These are phyloP conservation scores for Ashinkailepas kermadecensis DNA, from an alignment of 2,888 invertebrate genomes.

Conservation along the genomic window DNA sequence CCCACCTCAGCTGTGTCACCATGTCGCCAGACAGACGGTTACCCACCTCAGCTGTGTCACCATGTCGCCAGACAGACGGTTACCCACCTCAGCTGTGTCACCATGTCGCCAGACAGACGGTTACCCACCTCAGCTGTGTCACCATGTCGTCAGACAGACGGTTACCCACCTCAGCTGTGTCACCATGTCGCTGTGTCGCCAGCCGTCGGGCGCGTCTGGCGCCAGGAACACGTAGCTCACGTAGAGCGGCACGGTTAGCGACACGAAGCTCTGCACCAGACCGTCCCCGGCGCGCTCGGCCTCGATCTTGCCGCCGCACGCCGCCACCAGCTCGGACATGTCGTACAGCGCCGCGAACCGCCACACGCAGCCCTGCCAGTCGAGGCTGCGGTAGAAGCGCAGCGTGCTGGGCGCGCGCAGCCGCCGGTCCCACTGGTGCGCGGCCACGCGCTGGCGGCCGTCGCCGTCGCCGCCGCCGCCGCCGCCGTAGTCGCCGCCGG, in stretches of 20 bases:
- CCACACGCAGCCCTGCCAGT: slow-evolving; percentile 43
- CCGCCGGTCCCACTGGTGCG: neutral
- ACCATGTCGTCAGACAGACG: slow-evolving; percentile 36
- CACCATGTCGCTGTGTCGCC: slow-evolving; percentile 41
- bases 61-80: too few relatives aligned
- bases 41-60: too few relatives aligned
- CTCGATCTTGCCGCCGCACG: slow-evolving; percentile 40
- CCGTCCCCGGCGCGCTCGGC: slow-evolving; percentile 37
- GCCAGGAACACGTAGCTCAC: slow-evolving; percentile 43
- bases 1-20: too few relatives aligned
- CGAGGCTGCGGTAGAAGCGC: slow-evolving; percentile 42
- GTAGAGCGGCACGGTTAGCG: slow-evolving; percentile 40
- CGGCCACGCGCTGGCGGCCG: neutral
- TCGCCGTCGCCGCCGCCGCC: neutral
- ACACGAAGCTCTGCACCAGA: slow-evolving; percentile 42
- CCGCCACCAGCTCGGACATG: slow-evolving; percentile 41
- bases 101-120: too few relatives aligned
- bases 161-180: slow-evolving; percentile 36
- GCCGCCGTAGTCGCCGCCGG: neutral
- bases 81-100: too few relatives aligned
- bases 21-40: too few relatives aligned
- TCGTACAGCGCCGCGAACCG: slow-evolving; percentile 41
- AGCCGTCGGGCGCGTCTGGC: slow-evolving; percentile 38
- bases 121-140: slow-evolving; percentile 35
- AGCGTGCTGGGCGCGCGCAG: neutral